Conservation (phyloP, 2,888 invertebrate species). For the Myopa testacea region DNA sequence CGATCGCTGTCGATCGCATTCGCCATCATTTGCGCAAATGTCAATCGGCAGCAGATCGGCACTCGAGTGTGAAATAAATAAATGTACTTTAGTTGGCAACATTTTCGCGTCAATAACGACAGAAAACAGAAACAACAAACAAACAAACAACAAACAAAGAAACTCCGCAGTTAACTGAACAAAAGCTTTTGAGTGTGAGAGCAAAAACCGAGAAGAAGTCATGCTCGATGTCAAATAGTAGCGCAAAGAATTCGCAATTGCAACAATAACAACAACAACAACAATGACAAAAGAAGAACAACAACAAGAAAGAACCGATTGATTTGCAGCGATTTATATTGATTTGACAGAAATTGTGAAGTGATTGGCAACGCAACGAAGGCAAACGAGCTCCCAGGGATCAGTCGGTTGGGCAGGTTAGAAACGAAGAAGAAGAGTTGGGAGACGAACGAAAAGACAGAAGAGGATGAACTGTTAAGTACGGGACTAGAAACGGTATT, state of each 20-base stretch:
- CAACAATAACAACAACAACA: neutral
- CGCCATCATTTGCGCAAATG: slow-evolving; percentile 34
- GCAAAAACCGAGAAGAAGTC: neutral
- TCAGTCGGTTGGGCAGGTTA: neutral
- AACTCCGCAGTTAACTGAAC: neutral
- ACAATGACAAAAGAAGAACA: neutral
- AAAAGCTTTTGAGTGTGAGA: neutral
- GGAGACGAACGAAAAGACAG: neutral
- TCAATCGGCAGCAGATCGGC: slow-evolving; percentile 31
- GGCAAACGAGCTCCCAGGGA: neutral
- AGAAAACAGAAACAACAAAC: no score
- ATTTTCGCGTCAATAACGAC: slow-evolving; percentile 20
- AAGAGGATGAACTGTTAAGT: neutral
- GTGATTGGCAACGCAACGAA: slow-evolving; percentile 16
- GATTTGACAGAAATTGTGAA: slow-evolving; percentile 38
- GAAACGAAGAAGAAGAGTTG: neutral
- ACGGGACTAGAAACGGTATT: neutral
- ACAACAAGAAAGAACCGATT: slow-evolving; percentile 5
- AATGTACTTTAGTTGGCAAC: slow-evolving; percentile 31
- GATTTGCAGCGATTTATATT: slow-evolving; percentile 33
- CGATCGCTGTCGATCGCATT: slow-evolving; percentile 8
- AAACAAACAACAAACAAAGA: no score
- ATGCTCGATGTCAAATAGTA: neutral
- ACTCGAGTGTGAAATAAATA: slow-evolving; percentile 36
- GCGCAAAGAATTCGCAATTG: slow-evolving; percentile 25